Evolutionary conservation across 2,113 vertebrate species (phyloP), one percentile per base, ranked within the genome.

Genomic region (Dromas ardeola): DNA sequence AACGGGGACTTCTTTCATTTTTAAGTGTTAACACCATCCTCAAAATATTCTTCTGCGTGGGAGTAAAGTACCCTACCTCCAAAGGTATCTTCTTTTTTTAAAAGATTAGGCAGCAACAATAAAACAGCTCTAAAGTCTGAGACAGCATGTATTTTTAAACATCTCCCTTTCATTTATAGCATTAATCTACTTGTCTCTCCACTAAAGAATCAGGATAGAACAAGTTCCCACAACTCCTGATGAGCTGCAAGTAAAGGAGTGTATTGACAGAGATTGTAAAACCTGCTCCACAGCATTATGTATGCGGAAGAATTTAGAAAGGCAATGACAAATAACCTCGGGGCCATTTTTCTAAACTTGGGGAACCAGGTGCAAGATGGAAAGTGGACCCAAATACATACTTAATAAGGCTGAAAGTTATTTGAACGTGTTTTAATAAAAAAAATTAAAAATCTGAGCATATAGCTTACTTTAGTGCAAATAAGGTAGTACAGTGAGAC

Each of bases 201-300:
- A 66, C 26, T 45, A 61, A 72, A 73, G 58, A 86, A 74, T 94
- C 77, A 87, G 86, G 69, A 86, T 5, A 81, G 95, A 95, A 95
- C 92, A 89, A 86, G 81, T 96, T 94, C 62, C 70, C 15, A 2
- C 85, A 95, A 79, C 49, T 81, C 40, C 43, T 38, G 40, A 72
- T 69, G 56, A 89, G 77, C 66, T 69, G 62, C 67, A 91, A 56
- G 70, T 53, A 52, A 84, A 93, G 49, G 53, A 87, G 26, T 45
- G 19, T 69, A 91, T 45, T 87, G 91, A 72, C 69, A 92, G 61
- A 84, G 86, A 85, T 7, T 79, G 94, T 72, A 94, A 91, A 95
- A 97, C 93, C 91, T 91, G 96, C 63, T 95, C 88, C 58, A 62
- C 93, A 62, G 62, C 94, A 76, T 92, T 95, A 45, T 29, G 40